A percentile compares a stretch with the other conserved stretches of the same genome.
phyloP scores from a whole-genome alignment of 2,113 vertebrate genomes.

The Saimiri boliviensis region DNA sequence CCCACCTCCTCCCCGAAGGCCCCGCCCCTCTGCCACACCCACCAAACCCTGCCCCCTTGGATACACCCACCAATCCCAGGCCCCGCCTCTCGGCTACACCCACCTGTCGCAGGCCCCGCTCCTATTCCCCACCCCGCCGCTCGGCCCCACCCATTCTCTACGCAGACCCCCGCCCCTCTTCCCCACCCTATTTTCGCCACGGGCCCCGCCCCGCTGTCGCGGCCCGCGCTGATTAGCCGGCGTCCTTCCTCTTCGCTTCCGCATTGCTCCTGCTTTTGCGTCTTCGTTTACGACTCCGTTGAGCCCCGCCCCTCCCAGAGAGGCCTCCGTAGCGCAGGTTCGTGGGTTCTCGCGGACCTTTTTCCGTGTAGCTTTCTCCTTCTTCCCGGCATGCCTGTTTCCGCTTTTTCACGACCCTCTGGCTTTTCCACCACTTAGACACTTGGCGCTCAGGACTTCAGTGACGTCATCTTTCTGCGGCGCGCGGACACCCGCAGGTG shows the following conservation, averaged over 20 bases:
- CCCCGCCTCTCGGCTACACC: background rate
- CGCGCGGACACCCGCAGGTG: conserved; percentile 52
- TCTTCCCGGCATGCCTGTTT: conserved; percentile 69
- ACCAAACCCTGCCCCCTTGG: background rate
- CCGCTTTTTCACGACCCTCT: conserved; percentile 26
- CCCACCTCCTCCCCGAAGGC: too few relatives aligned
- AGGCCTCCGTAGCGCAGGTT: background rate
- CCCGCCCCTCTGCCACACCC: background rate
- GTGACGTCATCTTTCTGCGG: conserved; percentile 77
- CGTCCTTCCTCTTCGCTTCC: background rate
- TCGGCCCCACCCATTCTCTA: background rate
- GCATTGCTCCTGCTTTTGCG: background rate
- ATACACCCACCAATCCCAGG: background rate
- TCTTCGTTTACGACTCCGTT: background rate
- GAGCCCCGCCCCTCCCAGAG: background rate
- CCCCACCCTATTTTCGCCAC: background rate
- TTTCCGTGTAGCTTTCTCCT: background rate
- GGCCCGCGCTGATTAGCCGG: background rate
- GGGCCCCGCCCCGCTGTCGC: background rate
- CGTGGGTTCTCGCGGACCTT: background rate
- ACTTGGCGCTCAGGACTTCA: conserved; percentile 44
- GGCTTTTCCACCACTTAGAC: background rate
- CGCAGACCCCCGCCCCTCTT: too few relatives aligned
- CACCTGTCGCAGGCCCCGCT: too few relatives aligned
- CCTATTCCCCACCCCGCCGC: background rate